phyloP scores from a whole-genome alignment of 2,797 vertebrate species.

The Pseudotriccus pelzelni region DNA sequence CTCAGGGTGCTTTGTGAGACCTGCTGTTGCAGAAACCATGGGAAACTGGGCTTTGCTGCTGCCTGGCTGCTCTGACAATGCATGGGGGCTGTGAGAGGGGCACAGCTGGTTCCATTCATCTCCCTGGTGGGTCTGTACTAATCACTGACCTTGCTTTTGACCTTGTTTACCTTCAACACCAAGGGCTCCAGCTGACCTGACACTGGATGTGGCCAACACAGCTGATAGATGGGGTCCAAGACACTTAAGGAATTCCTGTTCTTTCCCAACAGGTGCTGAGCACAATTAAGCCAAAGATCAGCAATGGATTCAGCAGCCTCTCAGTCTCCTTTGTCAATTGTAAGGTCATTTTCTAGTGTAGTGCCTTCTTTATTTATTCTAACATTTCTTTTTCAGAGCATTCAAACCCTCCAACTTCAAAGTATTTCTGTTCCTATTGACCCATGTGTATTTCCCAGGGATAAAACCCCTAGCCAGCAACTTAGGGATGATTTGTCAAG shows the following conservation, averaged over 20 bases:
- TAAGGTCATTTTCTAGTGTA: background rate
- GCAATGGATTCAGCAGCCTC: background rate
- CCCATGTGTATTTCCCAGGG: background rate
- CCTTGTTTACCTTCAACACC: background rate
- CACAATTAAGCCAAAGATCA: background rate
- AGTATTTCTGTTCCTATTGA: background rate
- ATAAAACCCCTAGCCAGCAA: constrained; percentile 2
- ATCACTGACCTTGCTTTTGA: background rate
- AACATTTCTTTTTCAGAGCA: background rate
- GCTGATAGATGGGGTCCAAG: background rate
- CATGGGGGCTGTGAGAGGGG: background rate
- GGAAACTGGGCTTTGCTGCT: background rate
- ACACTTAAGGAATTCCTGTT: background rate
- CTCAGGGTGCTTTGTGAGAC: background rate
- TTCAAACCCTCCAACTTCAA: constrained; percentile 14
- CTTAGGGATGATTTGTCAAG: constrained; percentile 36
- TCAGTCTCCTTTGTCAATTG: background rate
- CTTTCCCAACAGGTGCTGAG: background rate
- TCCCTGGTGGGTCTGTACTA: background rate
- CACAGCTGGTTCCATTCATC: background rate
- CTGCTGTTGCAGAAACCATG: rapidly evolving
- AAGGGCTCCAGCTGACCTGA: rapidly evolving
- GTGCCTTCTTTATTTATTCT: background rate
- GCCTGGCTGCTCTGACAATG: background rate
- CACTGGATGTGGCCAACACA: rapidly evolving